Evolutionary conservation across 30 jellyfish, hydroid and myxozoan species (phyloP), one percentile per base, ranked within the genome.

Genomic region (Chironex yamaguchii): DNA sequence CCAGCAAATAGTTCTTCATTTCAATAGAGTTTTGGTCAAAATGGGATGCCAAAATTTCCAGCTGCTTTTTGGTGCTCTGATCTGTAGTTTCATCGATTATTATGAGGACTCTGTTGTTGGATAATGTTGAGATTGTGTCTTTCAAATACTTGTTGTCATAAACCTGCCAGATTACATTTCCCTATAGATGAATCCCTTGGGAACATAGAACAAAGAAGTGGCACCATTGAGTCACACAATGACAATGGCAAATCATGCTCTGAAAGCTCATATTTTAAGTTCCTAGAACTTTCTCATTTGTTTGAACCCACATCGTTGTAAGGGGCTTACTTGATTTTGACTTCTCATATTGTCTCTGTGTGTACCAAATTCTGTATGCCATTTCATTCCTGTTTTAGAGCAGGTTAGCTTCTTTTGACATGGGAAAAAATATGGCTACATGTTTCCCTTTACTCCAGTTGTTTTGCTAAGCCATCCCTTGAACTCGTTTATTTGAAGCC

Each of bases 1-100:
- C 94, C 29, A 84, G 22, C 84, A 84, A 25, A 33, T 42, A 34
- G 30, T 70, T 0, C 0, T 26, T 58, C 33, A 30, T 35, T 70
- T 29, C 51, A 26, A 63, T 63, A 81, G 34, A 9, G 17, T 81
- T 35, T 0, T 17, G 17, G 64, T 81, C 92, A 32, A 64, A 81
- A 36, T 31, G 49, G n/a, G 71, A 0, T 34, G 88, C 88, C 0
- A 66, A 34, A 1, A 82, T 49, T 23, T 85, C 92, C 1, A 82
- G 78, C 30, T 82, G 92, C 36, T 82, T 82, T 12, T 9, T 30
- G 0, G 87, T 13, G 42, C 84, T 52, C 36, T 14, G 23, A 34
- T 66, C 92, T 12, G 92, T 82, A 17, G 92, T 78, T 36, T 79
- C 81, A 30, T 76, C 82, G 24, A 76, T 73, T 76, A 76, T 76